Base-by-base conservation (phyloP, 1,140 invertebrate species). In the Aphelinus atriplicis region DNA sequence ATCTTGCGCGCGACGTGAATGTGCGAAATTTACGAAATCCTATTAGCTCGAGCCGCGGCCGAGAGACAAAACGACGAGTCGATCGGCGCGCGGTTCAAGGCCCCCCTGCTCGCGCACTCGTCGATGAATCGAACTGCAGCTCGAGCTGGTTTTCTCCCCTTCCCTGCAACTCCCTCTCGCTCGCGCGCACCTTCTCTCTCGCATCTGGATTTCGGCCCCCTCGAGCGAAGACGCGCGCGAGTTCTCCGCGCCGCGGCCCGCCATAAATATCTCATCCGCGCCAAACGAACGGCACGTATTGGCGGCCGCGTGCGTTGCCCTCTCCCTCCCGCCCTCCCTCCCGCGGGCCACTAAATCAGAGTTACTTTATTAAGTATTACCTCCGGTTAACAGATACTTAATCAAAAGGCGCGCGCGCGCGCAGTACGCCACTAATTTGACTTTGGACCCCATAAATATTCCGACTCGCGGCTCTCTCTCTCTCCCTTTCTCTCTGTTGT, bases 341-440 rank as follows among this genome's bases (percentile, higher is more conserved):
- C 79, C 77, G 65, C 75, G 65, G 77, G 80, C 77, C 82, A 85
- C 85, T 88, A 87, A 88, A 87, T 88, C 87, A 88, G 84, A 84
- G 86, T 88, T 88, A 87, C 86, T 87, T 88, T 88, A 88, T 88
- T 88, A 88, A 87, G 87, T 88, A 87, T 88, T 88, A 88, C 85
- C 85, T 87, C 87, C 86, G 86, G 86, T 88, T 88, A 87, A 88
- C 87, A 88, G 87, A 87, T 88, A 88, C 87, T 88, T 88, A 87
- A 88, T 88, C 86, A 87, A 88, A 87, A 87, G 86, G 85, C 87
- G 84, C 84, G 86, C 85, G 84, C 85, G 84, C 84, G 86, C 86
- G 84, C 87, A 85, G 85, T 87, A 85, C 85, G 86, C 87, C 86
- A 88, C 87, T 87, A 88, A 88, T 88, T 87, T 87, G 86, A 88